Evolutionary conservation across 2,113 vertebrate genomes (phyloP).

Genomic region (Pyrgilauda ruficollis): DNA sequence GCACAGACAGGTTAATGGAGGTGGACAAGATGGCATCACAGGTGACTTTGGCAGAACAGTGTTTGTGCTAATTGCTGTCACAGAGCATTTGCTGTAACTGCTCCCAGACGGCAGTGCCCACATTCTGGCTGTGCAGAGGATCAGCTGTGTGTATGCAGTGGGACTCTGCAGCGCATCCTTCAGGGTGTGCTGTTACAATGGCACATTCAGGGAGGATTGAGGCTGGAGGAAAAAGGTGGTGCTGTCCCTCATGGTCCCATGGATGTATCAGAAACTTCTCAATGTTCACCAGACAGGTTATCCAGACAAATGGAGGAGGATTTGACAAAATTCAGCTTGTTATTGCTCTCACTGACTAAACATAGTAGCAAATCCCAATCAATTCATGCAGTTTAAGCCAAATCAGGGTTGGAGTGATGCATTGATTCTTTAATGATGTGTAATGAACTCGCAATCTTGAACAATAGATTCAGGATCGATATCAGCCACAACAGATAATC

Average conservation of each 20-base stretch:
- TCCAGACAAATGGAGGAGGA: background rate
- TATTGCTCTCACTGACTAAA: background rate
- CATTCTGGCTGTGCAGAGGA: background rate
- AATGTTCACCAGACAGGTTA: background rate
- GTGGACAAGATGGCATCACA: fast-evolving
- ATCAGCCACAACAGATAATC: background rate
- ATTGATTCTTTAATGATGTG: background rate
- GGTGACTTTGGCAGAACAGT: background rate
- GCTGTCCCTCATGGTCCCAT: background rate
- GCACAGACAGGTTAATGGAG: background rate
- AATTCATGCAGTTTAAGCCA: background rate
- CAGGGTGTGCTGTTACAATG: background rate
- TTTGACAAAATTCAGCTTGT: background rate
- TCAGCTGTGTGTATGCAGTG: fast-evolving
- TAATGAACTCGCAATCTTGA: background rate
- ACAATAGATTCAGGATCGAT: background rate
- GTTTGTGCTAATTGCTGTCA: background rate
- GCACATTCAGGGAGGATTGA: background rate
- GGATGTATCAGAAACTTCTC: background rate
- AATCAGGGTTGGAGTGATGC: background rate
- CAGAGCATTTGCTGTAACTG: background rate
- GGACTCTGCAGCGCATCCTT: background rate
- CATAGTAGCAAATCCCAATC: background rate
- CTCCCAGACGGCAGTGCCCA: background rate
- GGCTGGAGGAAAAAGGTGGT: background rate